These are phyloP conservation scores for Nomada fabriciana DNA, from an alignment of 2,888 invertebrate genomes.

Conservation along the genomic window DNA sequence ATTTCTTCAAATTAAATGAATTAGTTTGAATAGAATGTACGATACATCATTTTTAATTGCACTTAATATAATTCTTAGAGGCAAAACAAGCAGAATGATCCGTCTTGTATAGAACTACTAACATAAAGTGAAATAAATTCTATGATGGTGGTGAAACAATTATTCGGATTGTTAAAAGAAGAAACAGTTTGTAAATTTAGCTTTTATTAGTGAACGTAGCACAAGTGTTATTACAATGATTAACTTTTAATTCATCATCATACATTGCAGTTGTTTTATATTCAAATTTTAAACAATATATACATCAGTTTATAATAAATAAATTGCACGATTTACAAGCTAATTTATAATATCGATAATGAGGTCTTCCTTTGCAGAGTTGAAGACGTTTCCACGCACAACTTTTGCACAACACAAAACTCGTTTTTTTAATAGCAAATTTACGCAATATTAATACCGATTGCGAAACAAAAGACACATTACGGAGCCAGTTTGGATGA, in stretches of 20 bases:
- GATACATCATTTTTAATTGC: too few species aligned
- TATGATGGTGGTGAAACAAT: background rate
- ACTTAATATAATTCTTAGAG: too few species aligned
- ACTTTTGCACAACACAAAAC: background rate
- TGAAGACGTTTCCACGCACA: background rate
- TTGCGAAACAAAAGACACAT: conserved; percentile 28
- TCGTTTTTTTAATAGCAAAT: background rate
- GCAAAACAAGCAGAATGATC: too few species aligned
- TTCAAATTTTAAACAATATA: background rate
- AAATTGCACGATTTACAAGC: conserved; percentile 4
- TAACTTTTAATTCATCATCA: background rate
- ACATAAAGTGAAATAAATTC: too few species aligned
- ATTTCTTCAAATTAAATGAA: background rate
- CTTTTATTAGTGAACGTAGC: background rate
- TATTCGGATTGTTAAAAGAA: background rate
- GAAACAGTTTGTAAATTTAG: background rate
- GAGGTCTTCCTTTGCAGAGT: background rate
- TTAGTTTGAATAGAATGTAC: too few species aligned
- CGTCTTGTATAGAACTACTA: too few species aligned
- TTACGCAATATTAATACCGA: conserved; percentile 10
- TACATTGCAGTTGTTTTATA: background rate
- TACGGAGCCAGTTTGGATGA: conserved; percentile 78
- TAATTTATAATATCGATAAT: background rate
- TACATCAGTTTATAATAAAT: conserved; percentile 13
- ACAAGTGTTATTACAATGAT: background rate